Percentiles rank a stretch among this genome's conserved stretches.
Evolutionary conservation across 2,888 invertebrate species (phyloP).

Genomic region (Neoitamus cyanurus): DNA sequence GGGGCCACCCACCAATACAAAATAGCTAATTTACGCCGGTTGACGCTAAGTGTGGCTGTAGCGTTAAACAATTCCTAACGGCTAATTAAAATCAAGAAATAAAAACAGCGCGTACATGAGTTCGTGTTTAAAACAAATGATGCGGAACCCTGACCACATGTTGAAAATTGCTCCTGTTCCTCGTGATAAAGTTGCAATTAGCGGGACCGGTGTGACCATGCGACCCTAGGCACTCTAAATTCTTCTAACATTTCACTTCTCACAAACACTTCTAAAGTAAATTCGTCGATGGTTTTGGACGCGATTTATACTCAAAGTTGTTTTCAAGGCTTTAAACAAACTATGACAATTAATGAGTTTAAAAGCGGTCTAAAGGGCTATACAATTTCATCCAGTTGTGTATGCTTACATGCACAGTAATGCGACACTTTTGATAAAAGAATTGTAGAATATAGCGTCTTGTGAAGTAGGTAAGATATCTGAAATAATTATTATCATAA

Average conservation of each 20-base stretch:
- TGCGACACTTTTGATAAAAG: too few relatives aligned
- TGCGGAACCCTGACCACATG: background rate
- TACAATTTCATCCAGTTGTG: too few relatives aligned
- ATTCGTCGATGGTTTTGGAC: background rate
- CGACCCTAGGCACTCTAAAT: background rate
- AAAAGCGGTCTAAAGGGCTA: background rate
- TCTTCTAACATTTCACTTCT: too few relatives aligned
- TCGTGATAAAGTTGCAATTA: background rate
- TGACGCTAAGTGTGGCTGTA: background rate
- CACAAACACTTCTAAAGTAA: too few relatives aligned
- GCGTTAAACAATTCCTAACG: background rate
- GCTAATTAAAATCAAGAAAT: conserved; percentile 5
- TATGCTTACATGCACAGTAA: too few relatives aligned
- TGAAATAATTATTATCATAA: too few relatives aligned
- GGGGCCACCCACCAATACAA: background rate
- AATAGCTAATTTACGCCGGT: background rate
- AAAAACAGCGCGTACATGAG: background rate
- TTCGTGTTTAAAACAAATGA: background rate
- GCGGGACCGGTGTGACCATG: background rate
- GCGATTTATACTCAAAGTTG: background rate
- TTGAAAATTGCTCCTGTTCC: background rate
- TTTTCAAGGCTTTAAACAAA: background rate
- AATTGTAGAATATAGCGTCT: too few relatives aligned
- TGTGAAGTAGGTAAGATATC: too few relatives aligned
- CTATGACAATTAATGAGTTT: background rate